Percentiles rank a stretch among this genome's conserved stretches.
Evolutionary conservation across 1,140 invertebrate genomes (phyloP).

Genomic region (Aethina tumida): DNA sequence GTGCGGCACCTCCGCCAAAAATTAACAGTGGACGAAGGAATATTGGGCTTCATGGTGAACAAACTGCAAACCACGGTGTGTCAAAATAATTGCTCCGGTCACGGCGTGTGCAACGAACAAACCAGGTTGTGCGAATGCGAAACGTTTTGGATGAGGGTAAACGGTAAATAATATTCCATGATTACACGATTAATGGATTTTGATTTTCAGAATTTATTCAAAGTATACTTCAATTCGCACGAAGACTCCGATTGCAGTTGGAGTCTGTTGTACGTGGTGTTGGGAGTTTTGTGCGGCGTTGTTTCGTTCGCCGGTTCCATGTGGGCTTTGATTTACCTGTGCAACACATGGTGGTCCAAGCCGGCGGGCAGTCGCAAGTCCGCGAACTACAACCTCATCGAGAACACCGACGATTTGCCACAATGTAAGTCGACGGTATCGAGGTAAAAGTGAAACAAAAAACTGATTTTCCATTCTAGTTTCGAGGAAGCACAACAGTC

Average conservation of each 20-base stretch:
- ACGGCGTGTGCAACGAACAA: slow-evolving; percentile 78
- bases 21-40: slow-evolving; percentile 55
- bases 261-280: slow-evolving; percentile 80
- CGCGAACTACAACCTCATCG: slow-evolving; percentile 51
- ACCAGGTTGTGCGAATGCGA: slow-evolving; percentile 81
- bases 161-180: neutral
- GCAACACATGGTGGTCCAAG: slow-evolving; percentile 46
- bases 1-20: slow-evolving; percentile 48
- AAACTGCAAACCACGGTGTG: slow-evolving; percentile 74
- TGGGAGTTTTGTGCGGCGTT: slow-evolving; percentile 56
- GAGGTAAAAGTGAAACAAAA: slow-evolving; percentile 4
- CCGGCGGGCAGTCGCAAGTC: slow-evolving; percentile 36
- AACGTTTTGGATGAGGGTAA: slow-evolving; percentile 89
- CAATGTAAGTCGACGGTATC: slow-evolving; percentile 35
- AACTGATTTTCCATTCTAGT: slow-evolving; percentile 32
- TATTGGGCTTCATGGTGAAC: slow-evolving; percentile 64
- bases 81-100: slow-evolving; percentile 87
- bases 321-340: slow-evolving; percentile 62
- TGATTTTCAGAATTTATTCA: slow-evolving; percentile 37
- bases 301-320: slow-evolving; percentile 52
- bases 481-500: slow-evolving; percentile 47
- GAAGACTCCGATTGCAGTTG: slow-evolving; percentile 75
- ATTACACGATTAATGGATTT: slow-evolving; percentile 1
- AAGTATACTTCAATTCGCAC: slow-evolving; percentile 44
- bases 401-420: slow-evolving; percentile 45